These are phyloP conservation scores for Thunnus thynnus DNA, from an alignment of 2,113 vertebrate species.

Conservation along the genomic window DNA sequence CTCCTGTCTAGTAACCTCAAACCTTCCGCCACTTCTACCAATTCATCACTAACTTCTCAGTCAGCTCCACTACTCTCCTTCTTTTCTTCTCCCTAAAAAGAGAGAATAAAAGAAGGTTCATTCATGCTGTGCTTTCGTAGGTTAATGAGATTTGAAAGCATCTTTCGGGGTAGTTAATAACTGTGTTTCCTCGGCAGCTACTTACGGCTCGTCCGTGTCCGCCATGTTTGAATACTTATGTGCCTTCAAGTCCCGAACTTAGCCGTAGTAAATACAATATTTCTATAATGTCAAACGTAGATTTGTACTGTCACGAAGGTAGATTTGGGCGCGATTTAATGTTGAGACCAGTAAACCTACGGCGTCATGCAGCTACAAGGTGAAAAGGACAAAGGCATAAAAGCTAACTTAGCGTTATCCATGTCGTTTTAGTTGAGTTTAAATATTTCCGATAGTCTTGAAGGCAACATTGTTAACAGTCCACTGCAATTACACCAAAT, in stretches of 20 bases:
- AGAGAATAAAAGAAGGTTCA: slow-evolving; percentile 97
- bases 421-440: background rate
- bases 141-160: slow-evolving; percentile 70
- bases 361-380: fast-evolving
- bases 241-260: slow-evolving; percentile 22
- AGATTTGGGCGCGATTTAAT: fast-evolving
- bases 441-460: background rate
- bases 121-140: slow-evolving; percentile 73
- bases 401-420: too few species aligned
- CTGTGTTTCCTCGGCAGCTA: slow-evolving; percentile 74
- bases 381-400: background rate
- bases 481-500: slow-evolving; percentile 14
- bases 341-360: fast-evolving
- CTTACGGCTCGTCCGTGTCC: slow-evolving; percentile 94
- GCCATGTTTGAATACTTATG: slow-evolving; percentile 86
- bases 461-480: slow-evolving; percentile 62
- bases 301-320: too few species aligned
- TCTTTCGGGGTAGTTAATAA: slow-evolving; percentile 58
- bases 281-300: too few species aligned
- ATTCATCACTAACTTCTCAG: slow-evolving; percentile 95
- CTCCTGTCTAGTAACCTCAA: slow-evolving; percentile 73
- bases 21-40: slow-evolving; percentile 78
- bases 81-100: slow-evolving; percentile 99
- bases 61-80: slow-evolving; percentile 96
- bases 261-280: background rate